Conservation (phyloP, 64 coral and sea anemone species). For the Stichodactyla mertensii region DNA sequence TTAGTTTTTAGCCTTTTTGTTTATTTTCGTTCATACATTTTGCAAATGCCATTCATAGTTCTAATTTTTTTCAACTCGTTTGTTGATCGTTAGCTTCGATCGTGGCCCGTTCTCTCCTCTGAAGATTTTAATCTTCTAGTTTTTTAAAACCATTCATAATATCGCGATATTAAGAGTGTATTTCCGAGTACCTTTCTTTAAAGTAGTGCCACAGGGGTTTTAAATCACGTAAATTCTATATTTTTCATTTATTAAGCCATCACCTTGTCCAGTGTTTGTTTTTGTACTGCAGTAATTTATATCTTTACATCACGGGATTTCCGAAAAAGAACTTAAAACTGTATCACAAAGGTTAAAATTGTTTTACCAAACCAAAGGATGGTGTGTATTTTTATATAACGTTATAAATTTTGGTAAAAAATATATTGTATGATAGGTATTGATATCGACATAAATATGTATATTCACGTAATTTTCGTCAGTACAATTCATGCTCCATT, state of each 20-base stretch:
- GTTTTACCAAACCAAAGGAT: background rate
- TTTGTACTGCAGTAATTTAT: background rate
- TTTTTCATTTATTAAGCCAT: background rate
- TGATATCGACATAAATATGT: background rate
- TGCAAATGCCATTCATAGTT: conserved; percentile 6
- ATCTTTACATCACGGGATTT: background rate
- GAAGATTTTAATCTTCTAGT: background rate
- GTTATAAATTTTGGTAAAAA: background rate
- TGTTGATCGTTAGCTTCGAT: background rate
- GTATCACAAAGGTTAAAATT: background rate
- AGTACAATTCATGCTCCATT: background rate
- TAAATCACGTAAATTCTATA: background rate
- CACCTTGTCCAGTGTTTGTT: background rate
- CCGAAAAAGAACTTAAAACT: background rate
- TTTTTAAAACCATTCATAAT: background rate
- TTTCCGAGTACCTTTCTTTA: background rate
- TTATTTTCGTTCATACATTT: conserved; percentile 21
- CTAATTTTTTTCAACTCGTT: background rate
- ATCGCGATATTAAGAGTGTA: background rate
- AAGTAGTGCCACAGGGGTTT: background rate
- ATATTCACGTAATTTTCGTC: background rate
- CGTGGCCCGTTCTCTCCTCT: background rate
- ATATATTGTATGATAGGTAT: background rate
- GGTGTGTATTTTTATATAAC: background rate
- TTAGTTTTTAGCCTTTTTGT: conserved; percentile 15